Conservation (phyloP, 2,797 vertebrate species). For the Anniella stebbinsi region DNA sequence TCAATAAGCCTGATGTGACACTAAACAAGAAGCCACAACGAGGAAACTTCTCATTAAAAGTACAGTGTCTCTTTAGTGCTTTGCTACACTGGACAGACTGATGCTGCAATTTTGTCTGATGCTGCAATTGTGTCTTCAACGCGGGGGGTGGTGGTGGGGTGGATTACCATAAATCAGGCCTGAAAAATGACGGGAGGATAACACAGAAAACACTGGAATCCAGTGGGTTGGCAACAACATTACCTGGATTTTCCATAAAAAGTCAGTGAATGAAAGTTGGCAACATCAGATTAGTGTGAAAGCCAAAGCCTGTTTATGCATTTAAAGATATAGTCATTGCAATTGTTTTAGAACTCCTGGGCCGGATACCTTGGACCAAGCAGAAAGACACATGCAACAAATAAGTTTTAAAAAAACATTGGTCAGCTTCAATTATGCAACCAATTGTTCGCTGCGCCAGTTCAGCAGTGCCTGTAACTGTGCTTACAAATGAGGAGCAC, state of each 20-base stretch:
- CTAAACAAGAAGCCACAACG: not conserved
- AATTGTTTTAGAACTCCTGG: not conserved
- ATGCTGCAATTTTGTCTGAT: not conserved
- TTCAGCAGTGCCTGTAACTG: conserved; percentile 44
- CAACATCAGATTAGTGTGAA: not conserved
- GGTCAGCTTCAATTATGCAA: conserved; percentile 37
- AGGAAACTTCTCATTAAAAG: not conserved
- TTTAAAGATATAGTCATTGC: not conserved
- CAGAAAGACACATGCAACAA: conserved; percentile 11
- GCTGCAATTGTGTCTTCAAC: not conserved
- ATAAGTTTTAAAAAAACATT: not conserved
- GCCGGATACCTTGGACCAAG: not conserved
- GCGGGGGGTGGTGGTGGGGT: not conserved
- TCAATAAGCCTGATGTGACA: not conserved
- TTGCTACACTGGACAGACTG: not conserved
- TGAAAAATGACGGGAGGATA: not conserved
- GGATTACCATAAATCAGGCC: not conserved
- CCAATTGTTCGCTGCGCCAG: conserved; percentile 40
- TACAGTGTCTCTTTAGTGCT: not conserved
- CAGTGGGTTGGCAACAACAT: not conserved
- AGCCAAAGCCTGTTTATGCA: not conserved
- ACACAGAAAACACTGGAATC: not conserved
- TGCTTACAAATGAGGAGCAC: conserved; percentile 51
- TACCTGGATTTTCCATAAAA: not conserved
- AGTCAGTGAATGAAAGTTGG: not conserved